Evolutionary conservation across 1,140 invertebrate species (phyloP).

Genomic region (Ctenoplectra terminalis): DNA sequence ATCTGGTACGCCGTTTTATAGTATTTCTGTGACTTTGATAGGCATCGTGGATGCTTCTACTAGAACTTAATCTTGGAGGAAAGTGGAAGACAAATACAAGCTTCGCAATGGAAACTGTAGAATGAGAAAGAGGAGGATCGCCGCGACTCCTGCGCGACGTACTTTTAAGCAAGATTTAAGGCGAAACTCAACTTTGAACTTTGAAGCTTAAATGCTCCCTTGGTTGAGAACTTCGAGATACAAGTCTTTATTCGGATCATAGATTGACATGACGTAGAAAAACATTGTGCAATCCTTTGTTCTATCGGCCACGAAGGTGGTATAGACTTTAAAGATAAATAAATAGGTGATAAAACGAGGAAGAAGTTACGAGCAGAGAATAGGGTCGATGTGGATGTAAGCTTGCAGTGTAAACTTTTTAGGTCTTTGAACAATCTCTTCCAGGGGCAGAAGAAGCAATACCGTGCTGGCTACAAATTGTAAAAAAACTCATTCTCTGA

Average conservation of each 20-base stretch:
- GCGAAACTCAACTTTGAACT: background rate
- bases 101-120: no score
- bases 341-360: background rate
- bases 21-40: background rate
- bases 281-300: background rate
- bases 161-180: background rate
- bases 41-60: background rate
- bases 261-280: background rate
- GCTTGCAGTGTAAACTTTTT: background rate
- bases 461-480: background rate
- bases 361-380: background rate
- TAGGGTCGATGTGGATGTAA: no score
- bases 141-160: background rate
- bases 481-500: background rate
- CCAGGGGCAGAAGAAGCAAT: background rate
- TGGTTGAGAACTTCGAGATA: background rate
- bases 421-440: background rate
- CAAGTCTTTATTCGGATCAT: no score
- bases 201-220: background rate
- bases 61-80: background rate
- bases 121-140: background rate
- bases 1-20: background rate
- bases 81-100: constrained; percentile 1
- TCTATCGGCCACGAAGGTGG: background rate
- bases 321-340: background rate